Conservation (phyloP, 2,888 invertebrate genomes). For the Deroplatys truncata region DNA sequence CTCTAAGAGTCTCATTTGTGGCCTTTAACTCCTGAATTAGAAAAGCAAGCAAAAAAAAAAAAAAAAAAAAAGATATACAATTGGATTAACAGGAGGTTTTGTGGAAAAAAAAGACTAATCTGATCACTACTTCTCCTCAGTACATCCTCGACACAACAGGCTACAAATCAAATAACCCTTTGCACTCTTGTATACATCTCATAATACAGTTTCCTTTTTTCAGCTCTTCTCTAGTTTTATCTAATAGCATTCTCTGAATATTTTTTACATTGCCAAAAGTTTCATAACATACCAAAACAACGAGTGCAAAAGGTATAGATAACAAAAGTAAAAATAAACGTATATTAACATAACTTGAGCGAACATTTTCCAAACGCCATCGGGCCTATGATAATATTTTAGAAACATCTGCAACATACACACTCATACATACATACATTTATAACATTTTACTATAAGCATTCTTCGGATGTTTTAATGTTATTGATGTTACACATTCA, state of each 20-base stretch:
- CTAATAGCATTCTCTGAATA: too few species aligned
- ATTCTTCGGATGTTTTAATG: neutral
- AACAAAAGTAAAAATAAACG: neutral
- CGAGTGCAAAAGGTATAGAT: neutral
- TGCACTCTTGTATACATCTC: neutral
- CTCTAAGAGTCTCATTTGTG: constrained; percentile 78
- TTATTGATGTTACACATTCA: neutral
- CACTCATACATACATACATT: neutral
- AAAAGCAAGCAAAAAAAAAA: constrained; percentile 14
- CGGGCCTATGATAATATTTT: neutral
- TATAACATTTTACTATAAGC: neutral
- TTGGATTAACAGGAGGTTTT: constrained; percentile 19
- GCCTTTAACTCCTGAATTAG: constrained; percentile 71
- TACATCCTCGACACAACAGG: constrained; percentile 14
- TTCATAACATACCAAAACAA: neutral
- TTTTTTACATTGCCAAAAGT: neutral
- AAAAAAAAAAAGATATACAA: constrained; percentile 23
- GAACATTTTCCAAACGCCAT: neutral
- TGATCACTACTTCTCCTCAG: neutral
- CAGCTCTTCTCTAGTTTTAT: neutral
- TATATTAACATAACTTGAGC: neutral
- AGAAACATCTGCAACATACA: neutral
- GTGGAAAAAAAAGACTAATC: neutral
- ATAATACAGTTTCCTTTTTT: neutral
- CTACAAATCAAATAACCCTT: neutral